Percentiles rank a stretch among this genome's conserved stretches.
These are phyloP conservation scores for Coturnix japonica DNA, from an alignment of 2,113 vertebrate species.

Conservation along the genomic window DNA sequence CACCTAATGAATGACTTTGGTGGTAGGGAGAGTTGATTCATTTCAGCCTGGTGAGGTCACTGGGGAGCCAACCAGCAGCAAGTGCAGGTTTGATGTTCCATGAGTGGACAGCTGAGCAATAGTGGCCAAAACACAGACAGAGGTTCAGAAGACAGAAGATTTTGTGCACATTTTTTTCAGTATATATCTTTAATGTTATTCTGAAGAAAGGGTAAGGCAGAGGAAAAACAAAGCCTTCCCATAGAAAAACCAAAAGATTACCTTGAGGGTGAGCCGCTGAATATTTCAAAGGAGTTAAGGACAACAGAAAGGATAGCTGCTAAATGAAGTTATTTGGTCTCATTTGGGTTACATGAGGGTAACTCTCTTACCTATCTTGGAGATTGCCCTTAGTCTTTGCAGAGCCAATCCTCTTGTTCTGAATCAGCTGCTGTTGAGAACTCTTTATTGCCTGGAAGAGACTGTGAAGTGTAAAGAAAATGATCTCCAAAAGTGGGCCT, in stretches of 20 bases:
- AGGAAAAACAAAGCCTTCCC: not conserved
- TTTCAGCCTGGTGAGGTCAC: not conserved
- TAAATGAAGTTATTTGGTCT: not conserved
- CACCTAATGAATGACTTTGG: rapidly evolving
- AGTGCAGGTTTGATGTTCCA: not conserved
- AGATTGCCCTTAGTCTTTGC: not conserved
- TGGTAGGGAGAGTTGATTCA: not conserved
- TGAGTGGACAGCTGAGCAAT: not conserved
- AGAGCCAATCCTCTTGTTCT: not conserved
- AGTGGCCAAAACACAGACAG: not conserved
- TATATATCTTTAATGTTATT: not conserved
- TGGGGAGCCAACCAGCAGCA: not conserved
- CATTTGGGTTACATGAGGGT: not conserved
- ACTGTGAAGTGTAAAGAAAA: not conserved
- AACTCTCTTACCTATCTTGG: not conserved
- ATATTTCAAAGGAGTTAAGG: not conserved
- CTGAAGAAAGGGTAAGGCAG: not conserved
- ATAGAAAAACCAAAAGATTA: not conserved
- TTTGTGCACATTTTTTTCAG: not conserved
- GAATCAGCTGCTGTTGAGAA: not conserved
- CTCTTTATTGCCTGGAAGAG: not conserved
- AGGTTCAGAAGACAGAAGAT: rapidly evolving
- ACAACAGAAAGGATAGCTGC: not conserved
- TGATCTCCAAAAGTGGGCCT: not conserved
- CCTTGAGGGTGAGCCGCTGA: not conserved